These are phyloP conservation scores for Thunnus maccoyii DNA, from an alignment of 2,113 vertebrate genomes.

Conservation along the genomic window DNA sequence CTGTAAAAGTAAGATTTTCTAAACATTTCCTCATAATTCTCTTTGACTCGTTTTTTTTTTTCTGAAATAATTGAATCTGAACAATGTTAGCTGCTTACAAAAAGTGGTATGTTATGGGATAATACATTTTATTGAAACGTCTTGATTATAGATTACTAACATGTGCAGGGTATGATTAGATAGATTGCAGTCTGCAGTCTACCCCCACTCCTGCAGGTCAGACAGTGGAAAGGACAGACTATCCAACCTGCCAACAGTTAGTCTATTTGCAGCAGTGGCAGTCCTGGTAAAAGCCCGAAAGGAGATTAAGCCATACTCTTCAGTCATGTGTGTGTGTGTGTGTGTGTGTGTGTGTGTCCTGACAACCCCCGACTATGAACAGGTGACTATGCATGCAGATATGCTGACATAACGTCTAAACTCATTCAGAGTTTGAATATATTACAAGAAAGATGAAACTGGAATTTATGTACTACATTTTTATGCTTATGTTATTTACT, in stretches of 20 bases:
- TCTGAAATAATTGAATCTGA: too few relatives aligned
- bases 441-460: background rate
- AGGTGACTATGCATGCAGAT: background rate
- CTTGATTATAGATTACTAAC: too few relatives aligned
- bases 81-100: too few relatives aligned
- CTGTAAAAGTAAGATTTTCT: too few relatives aligned
- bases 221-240: slow-evolving; percentile 51
- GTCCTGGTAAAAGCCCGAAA: slow-evolving; percentile 73
- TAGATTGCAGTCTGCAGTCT: too few relatives aligned
- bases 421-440: background rate
- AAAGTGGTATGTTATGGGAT: too few relatives aligned
- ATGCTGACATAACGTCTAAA: background rate
- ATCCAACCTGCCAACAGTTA: slow-evolving; percentile 57
- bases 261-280: slow-evolving; percentile 76
- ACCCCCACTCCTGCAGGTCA: slow-evolving; percentile 23
- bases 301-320: slow-evolving; percentile 74
- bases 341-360: background rate
- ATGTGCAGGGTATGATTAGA: too few relatives aligned
- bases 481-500: too few relatives aligned
- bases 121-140: too few relatives aligned
- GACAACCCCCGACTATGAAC: background rate
- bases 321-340: slow-evolving; percentile 25
- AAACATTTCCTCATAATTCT: too few relatives aligned
- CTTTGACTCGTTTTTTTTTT: too few relatives aligned
- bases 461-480: background rate